phyloP scores from a whole-genome alignment of 2,888 invertebrate genomes.

The Eilema caniola region DNA sequence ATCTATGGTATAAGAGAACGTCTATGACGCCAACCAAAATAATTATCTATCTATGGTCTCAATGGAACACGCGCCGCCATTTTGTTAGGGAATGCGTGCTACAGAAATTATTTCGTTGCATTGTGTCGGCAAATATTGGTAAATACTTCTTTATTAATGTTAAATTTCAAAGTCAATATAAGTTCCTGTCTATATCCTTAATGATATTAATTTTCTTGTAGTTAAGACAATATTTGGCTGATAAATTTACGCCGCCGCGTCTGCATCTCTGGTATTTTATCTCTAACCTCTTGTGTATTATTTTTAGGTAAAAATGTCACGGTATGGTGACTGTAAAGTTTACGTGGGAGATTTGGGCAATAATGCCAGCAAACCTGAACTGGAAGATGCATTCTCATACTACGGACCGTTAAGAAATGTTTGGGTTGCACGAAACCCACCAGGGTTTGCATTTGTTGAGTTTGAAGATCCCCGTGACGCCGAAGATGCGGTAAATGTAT shows the following conservation, averaged over 20 bases:
- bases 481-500: conserved; percentile 93
- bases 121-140: background rate
- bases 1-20: too few species aligned
- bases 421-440: conserved; percentile 98
- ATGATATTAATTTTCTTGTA: background rate
- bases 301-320: conserved; percentile 87
- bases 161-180: background rate
- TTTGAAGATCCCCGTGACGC: conserved; percentile 97
- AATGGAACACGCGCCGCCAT: background rate
- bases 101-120: background rate
- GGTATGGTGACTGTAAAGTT: conserved; percentile 96
- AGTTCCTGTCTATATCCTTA: background rate
- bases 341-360: conserved; percentile 98
- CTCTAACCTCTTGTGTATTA: background rate
- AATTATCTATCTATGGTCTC: too few species aligned
- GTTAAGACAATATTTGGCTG: background rate
- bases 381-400: conserved; percentile 97
- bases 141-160: background rate
- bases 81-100: background rate
- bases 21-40: too few species aligned
- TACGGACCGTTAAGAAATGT: conserved; percentile 97
- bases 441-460: conserved; percentile 98
- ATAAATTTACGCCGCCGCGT: background rate
- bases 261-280: background rate
- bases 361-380: conserved; percentile 96